Conservation (phyloP, 2,797 vertebrate species). For the Paedocypris micromegethes region DNA sequence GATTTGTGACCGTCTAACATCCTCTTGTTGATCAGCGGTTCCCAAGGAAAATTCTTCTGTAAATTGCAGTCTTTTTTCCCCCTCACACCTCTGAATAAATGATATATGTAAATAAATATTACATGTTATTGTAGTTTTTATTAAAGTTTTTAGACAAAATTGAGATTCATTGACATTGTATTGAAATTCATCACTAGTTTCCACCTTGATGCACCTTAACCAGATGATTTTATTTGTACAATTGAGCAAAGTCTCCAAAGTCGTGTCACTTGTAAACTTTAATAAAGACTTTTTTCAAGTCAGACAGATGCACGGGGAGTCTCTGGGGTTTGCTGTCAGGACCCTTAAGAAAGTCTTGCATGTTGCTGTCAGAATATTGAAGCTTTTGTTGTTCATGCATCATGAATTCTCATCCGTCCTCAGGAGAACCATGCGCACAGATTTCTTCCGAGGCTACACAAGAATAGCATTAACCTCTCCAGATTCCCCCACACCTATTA, state of each 20-base stretch:
- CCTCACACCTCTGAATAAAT: too few relatives aligned
- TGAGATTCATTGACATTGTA: background rate
- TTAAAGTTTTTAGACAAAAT: too few relatives aligned
- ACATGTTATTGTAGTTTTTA: too few relatives aligned
- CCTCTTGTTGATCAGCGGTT: too few relatives aligned
- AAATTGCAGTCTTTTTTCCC: too few relatives aligned
- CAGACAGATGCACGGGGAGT: background rate
- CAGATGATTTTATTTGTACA: slow-evolving; percentile 3
- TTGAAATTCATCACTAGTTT: background rate
- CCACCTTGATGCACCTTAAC: background rate
- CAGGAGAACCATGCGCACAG: slow-evolving; percentile 40
- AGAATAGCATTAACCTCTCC: slow-evolving; percentile 22
- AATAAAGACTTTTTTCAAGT: slow-evolving; percentile 4
- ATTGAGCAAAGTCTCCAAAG: background rate
- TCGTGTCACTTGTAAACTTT: background rate
- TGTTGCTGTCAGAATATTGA: slow-evolving; percentile 66
- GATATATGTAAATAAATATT: too few relatives aligned
- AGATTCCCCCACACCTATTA: slow-evolving; percentile 7
- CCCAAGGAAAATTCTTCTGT: too few relatives aligned
- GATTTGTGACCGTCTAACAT: too few relatives aligned
- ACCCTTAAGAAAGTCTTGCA: slow-evolving; percentile 58
- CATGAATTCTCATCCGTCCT: slow-evolving; percentile 51
- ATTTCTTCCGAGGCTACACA: slow-evolving; percentile 14
- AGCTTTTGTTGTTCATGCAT: slow-evolving; percentile 44
- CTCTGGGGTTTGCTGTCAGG: slow-evolving; percentile 51